Conservation (phyloP, 2,113 vertebrate species). For the Pteruthius melanotis region DNA sequence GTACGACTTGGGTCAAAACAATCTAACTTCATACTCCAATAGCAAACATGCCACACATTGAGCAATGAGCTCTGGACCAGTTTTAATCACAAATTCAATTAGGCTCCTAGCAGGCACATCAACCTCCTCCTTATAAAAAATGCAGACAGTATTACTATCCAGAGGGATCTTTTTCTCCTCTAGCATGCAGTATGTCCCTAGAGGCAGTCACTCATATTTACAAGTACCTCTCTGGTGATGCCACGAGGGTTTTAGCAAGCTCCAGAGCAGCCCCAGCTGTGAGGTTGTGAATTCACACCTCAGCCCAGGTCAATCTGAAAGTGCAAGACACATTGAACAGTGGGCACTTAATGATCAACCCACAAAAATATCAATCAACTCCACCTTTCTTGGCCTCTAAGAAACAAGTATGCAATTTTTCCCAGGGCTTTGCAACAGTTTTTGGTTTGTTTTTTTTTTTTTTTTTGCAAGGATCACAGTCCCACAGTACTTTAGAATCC, state of each 20-base stretch:
- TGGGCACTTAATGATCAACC: background rate
- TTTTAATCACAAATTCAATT: conserved; percentile 4
- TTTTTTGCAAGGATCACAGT: background rate
- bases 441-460: background rate
- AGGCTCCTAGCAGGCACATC: background rate
- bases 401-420: background rate
- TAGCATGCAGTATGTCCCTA: background rate
- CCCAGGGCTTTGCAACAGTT: background rate
- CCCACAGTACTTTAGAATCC: background rate
- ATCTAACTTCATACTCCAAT: background rate
- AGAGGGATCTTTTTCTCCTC: background rate
- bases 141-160: background rate
- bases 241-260: background rate
- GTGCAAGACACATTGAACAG: background rate
- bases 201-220: background rate
- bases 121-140: background rate
- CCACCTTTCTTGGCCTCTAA: background rate
- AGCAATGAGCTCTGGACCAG: background rate
- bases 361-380: background rate
- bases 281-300: background rate
- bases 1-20: background rate
- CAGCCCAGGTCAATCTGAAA: background rate
- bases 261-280: background rate
- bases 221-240: background rate
- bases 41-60: background rate